A percentile compares a stretch with the other conserved stretches of the same genome.
These are phyloP conservation scores for Lasioglossum morio DNA, from an alignment of 2,888 invertebrate genomes.

Conservation along the genomic window DNA sequence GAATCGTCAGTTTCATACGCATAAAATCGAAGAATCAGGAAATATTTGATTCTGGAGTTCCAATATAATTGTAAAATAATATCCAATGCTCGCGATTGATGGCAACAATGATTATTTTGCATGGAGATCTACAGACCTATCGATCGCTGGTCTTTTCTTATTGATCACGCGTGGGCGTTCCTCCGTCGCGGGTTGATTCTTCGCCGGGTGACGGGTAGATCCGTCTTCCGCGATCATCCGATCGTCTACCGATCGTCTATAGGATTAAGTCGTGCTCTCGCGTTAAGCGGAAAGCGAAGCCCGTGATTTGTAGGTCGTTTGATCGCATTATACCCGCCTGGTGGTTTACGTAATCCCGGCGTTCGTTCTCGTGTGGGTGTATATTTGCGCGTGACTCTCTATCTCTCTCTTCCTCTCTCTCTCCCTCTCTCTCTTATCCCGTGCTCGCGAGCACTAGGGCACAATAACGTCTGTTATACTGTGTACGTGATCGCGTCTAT, in stretches of 20 bases:
- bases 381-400: slow-evolving; percentile 19
- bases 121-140: background rate
- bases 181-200: slow-evolving; percentile 30
- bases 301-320: slow-evolving; percentile 81
- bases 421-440: background rate
- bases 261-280: slow-evolving; percentile 59
- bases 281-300: slow-evolving; percentile 73
- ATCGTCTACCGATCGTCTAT: slow-evolving; percentile 56
- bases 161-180: background rate
- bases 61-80: no score
- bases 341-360: slow-evolving; percentile 75
- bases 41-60: no score
- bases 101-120: background rate
- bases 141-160: background rate
- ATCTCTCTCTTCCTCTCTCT: background rate
- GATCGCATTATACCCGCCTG: slow-evolving; percentile 73
- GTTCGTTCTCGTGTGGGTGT: slow-evolving; percentile 32
- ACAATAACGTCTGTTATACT: slow-evolving; percentile 9
- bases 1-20: no score
- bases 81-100: no score
- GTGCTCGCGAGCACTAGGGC: background rate
- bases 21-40: no score
- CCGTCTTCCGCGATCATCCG: slow-evolving; percentile 45
- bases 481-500: slow-evolving; percentile 12
- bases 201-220: slow-evolving; percentile 15